These are phyloP conservation scores for Hirtodrosophila alboralis DNA, from an alignment of 2,888 invertebrate species.

Conservation along the genomic window DNA sequence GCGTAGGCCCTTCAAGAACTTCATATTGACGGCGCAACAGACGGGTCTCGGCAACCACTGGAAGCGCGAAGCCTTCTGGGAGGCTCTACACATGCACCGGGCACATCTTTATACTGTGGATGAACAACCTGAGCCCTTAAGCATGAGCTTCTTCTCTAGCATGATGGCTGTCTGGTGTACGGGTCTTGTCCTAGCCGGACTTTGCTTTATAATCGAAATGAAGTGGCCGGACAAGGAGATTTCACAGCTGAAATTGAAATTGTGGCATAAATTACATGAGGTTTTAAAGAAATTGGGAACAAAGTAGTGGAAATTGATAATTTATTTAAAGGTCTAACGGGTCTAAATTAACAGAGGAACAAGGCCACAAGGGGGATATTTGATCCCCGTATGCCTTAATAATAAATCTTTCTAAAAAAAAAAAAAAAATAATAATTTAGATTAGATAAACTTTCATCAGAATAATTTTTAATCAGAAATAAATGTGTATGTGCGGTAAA, in stretches of 20 bases:
- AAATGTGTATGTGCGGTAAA: too few species aligned
- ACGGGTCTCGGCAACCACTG: constrained; percentile 64
- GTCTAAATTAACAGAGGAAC: too few species aligned
- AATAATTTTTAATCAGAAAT: too few species aligned
- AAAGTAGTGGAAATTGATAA: background rate
- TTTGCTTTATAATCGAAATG: constrained; percentile 64
- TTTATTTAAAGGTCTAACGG: too few species aligned
- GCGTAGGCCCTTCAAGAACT: constrained; percentile 53
- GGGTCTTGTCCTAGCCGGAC: constrained; percentile 56
- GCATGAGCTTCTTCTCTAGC: constrained; percentile 59
- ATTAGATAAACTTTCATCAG: too few species aligned
- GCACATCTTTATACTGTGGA: constrained; percentile 36
- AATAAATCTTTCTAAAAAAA: too few species aligned
- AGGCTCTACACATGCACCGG: constrained; percentile 67
- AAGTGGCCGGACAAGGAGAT: too few species aligned
- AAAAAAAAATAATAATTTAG: too few species aligned
- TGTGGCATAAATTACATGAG: background rate
- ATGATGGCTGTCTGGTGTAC: constrained; percentile 66
- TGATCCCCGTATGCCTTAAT: too few species aligned
- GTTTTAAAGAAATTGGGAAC: constrained; percentile 14
- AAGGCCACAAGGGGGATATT: too few species aligned
- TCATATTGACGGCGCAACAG: constrained; percentile 65
- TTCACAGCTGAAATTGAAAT: too few species aligned
- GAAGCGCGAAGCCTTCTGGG: constrained; percentile 65
- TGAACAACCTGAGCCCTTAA: constrained; percentile 56